Conservation (phyloP, 2,113 vertebrate species). For the Quiscalus mexicanus region DNA sequence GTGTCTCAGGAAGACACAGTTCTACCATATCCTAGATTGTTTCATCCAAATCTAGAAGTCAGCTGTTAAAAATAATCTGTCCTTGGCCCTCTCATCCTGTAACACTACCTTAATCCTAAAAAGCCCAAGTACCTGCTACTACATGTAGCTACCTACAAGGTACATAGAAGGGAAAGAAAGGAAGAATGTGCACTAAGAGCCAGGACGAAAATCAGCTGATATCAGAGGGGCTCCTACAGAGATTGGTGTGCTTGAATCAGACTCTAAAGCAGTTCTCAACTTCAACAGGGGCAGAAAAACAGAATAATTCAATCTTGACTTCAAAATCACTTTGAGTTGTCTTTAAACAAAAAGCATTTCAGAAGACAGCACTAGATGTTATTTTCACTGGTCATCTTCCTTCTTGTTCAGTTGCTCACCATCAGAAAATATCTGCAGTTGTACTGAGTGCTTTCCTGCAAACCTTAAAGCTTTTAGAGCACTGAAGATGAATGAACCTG, state of each 20-base stretch:
- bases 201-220: neutral
- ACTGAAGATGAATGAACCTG: neutral
- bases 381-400: neutral
- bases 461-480: neutral
- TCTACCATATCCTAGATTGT: neutral
- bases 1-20: neutral
- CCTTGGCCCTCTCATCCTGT: neutral
- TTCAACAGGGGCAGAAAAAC: neutral
- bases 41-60: neutral
- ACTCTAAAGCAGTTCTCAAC: neutral
- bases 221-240: neutral
- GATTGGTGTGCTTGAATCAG: neutral
- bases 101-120: neutral
- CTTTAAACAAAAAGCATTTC: neutral
- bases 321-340: neutral
- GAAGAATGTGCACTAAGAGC: fast-evolving
- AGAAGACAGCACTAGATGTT: neutral
- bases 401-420: neutral
- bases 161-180: neutral
- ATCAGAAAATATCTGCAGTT: neutral
- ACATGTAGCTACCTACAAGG: neutral
- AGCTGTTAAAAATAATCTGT: neutral
- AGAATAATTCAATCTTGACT: neutral
- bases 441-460: neutral
- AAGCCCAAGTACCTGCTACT: neutral